Evolutionary conservation across 2,888 invertebrate genomes (phyloP), one percentile per base, ranked within the genome.

Genomic region (Pardosa pseudoannulata): DNA sequence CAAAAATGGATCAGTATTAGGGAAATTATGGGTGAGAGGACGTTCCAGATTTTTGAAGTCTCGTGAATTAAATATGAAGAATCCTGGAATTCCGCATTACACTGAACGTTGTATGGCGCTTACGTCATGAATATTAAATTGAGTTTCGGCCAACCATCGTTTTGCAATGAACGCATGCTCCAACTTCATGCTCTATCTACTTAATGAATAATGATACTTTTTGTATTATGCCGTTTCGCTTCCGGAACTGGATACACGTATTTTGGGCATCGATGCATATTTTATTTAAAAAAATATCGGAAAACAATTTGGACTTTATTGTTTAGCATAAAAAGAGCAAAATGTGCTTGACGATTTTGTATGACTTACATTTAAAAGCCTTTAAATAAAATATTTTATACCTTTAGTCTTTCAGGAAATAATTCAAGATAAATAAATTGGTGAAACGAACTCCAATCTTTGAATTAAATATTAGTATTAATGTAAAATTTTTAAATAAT

Each of bases 151-250:
- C 79, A 56, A 81, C 64, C 39, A 46, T 74, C 32, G 32, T 62
- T 36, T 67, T n/a, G n/a, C 70, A 50, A 62, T 19, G 46, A 56
- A 36, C 56, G 62, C 41, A 56, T 68, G 62, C 46, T 31, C 9
- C 27, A 36, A 28, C 46, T 83, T 83, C 83, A 76, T 76, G 83
- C 83, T 85, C 78, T 85, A 73, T 46, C 83, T 85, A 39, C 68
- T 79, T 31, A 27, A 56, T 41, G 62, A 36, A 80, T 62, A 23
- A 39, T 31, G 39, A 56, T 32, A 29, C 16, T 31, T 23, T 50
- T 73, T 36, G 32, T 13, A 27, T 13, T 70, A 62, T 79, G 32
- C 23, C 62, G 27, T 56, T 62, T 28, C 29, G 62, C 64, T 81
- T 75, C 81, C 81, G 81, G 70, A 41, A 74, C 70, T 70, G 67